Evolutionary conservation across 2,113 vertebrate genomes (phyloP).

Genomic region (Syngnathus floridae): DNA sequence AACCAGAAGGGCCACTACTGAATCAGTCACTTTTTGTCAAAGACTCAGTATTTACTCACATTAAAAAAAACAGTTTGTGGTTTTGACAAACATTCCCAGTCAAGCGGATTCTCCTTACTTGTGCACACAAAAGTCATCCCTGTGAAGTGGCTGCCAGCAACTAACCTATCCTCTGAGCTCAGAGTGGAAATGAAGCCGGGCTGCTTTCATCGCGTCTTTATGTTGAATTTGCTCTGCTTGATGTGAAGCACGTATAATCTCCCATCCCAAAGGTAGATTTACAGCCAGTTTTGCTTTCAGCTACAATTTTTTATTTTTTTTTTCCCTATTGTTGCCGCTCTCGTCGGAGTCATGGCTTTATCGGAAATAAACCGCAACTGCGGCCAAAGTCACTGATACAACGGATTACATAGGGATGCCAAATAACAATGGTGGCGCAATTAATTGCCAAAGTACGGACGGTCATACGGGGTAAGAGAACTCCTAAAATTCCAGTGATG

Average conservation of each 20-base stretch:
- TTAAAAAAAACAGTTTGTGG: background rate
- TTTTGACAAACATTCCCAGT: background rate
- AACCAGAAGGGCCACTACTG: constrained; percentile 12
- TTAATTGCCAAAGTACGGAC: background rate
- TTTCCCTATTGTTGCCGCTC: constrained; percentile 29
- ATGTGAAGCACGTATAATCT: constrained; percentile 66
- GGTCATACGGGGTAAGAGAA: background rate
- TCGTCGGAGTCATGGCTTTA: constrained; percentile 39
- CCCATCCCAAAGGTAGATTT: constrained; percentile 57
- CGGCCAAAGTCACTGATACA: constrained; percentile 41
- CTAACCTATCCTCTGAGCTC: constrained; percentile 38
- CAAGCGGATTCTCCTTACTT: constrained; percentile 10
- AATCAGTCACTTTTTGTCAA: constrained; percentile 20
- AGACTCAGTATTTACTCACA: background rate
- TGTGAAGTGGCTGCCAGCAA: constrained; percentile 27
- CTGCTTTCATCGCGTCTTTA: constrained; percentile 47
- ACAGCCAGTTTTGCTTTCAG: constrained; percentile 52
- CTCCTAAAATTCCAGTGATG: too few relatives aligned
- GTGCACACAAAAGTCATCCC: constrained; percentile 20
- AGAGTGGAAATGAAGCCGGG: constrained; percentile 33
- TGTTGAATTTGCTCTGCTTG: constrained; percentile 47
- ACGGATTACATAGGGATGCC: constrained; percentile 29
- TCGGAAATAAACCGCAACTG: constrained; percentile 33
- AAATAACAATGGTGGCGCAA: constrained; percentile 17
- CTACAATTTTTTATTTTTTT: constrained; percentile 47